Evolutionary conservation across 1,140 invertebrate species (phyloP).

Genomic region (Leptoteleia sp.): DNA sequence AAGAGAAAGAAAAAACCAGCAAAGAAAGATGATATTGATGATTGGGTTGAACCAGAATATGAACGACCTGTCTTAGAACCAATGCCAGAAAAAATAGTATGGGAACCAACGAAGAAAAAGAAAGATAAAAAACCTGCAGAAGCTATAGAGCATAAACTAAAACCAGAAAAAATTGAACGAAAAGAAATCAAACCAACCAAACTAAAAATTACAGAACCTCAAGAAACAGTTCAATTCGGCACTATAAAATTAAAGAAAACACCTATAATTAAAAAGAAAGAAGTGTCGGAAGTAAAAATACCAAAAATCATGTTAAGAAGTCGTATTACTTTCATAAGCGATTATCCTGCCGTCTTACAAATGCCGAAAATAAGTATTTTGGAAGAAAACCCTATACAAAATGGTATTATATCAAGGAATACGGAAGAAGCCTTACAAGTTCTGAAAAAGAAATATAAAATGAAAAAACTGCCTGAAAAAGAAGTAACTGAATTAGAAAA

Average conservation of each 20-base stretch:
- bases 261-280: slow-evolving; percentile 80
- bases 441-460: slow-evolving; percentile 82
- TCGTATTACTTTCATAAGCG: slow-evolving; percentile 82
- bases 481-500: slow-evolving; percentile 80
- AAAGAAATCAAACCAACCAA: slow-evolving; percentile 79
- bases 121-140: slow-evolving; percentile 75
- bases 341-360: slow-evolving; percentile 83
- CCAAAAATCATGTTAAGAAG: slow-evolving; percentile 86
- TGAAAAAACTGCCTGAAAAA: slow-evolving; percentile 78
- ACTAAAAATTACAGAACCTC: slow-evolving; percentile 76
- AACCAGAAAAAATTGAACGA: slow-evolving; percentile 77
- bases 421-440: slow-evolving; percentile 85
- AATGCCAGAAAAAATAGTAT: slow-evolving; percentile 80
- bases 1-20: slow-evolving; percentile 76
- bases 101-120: slow-evolving; percentile 75
- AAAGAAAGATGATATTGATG: slow-evolving; percentile 79
- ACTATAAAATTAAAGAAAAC: slow-evolving; percentile 85
- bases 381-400: slow-evolving; percentile 82
- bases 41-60: slow-evolving; percentile 80
- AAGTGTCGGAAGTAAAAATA: slow-evolving; percentile 78
- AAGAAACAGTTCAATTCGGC: slow-evolving; percentile 82
- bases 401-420: slow-evolving; percentile 86
- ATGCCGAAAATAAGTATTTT: slow-evolving; percentile 80
- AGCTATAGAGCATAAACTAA: too few relatives aligned
- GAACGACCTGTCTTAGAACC: slow-evolving; percentile 78